A percentile compares a stretch with the other conserved stretches of the same genome.
These are phyloP conservation scores for Ammodytes dubius DNA, from an alignment of 2,113 vertebrate genomes.

Conservation along the genomic window DNA sequence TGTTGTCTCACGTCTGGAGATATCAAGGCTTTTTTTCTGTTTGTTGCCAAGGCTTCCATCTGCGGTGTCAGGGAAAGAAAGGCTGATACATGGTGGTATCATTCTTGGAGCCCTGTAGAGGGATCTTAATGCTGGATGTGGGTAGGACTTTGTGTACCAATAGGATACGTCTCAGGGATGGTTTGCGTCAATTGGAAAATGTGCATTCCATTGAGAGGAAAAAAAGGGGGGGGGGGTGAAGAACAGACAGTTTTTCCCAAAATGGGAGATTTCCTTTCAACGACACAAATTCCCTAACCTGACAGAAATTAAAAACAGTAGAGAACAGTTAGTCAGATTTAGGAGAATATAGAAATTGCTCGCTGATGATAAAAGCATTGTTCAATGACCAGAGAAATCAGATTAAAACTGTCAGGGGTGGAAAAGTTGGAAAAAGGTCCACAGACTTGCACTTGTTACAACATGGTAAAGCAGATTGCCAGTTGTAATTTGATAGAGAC, in stretches of 20 bases:
- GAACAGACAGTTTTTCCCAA: conserved; percentile 54
- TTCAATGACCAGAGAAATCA: conserved; percentile 34
- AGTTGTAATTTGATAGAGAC: conserved; percentile 18
- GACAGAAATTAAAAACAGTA: conserved; percentile 57
- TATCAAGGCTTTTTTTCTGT: conserved; percentile 21
- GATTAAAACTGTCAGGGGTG: conserved; percentile 52
- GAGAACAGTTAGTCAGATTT: conserved; percentile 28
- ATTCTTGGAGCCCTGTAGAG: conserved; percentile 59
- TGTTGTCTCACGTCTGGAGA: conserved; percentile 63
- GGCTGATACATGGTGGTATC: conserved; percentile 57
- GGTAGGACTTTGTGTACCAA: conserved; percentile 56
- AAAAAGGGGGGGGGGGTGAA: conserved; percentile 12
- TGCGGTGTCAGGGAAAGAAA: conserved; percentile 65
- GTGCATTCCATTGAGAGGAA: conserved; percentile 59
- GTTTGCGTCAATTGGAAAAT: conserved; percentile 63
- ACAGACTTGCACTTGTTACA: conserved; percentile 30
- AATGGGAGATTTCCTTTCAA: conserved; percentile 45
- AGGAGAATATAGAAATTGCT: conserved; percentile 6
- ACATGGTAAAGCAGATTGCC: conserved; percentile 28
- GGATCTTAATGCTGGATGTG: conserved; percentile 39
- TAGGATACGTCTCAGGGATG: conserved; percentile 41
- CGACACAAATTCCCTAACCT: conserved; percentile 49
- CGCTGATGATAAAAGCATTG: conserved; percentile 48
- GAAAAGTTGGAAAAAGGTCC: conserved; percentile 40
- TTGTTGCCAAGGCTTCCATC: conserved; percentile 60